Percentiles rank a stretch among this genome's conserved stretches.
These are phyloP conservation scores for Gobius niger DNA, from an alignment of 2,113 vertebrate genomes.

Conservation along the genomic window DNA sequence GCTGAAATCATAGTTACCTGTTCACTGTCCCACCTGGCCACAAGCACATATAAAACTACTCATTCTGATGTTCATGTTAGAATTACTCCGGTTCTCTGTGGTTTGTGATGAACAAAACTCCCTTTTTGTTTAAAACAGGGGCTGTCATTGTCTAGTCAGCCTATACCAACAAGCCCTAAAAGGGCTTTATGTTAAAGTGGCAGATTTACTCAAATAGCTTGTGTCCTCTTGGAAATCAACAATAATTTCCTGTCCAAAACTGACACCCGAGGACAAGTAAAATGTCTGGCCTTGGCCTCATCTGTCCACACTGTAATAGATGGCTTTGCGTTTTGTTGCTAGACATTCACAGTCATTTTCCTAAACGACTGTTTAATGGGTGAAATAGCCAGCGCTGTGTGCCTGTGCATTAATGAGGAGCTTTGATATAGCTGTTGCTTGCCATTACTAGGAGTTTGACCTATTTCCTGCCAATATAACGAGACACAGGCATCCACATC, in stretches of 20 bases:
- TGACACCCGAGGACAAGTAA: constrained; percentile 6
- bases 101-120: background rate
- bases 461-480: constrained; percentile 40
- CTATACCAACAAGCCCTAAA: constrained; percentile 11
- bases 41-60: background rate
- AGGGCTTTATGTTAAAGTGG: background rate
- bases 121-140: background rate
- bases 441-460: constrained; percentile 38
- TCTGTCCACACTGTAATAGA: constrained; percentile 7
- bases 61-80: background rate
- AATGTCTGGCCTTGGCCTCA: constrained; percentile 2
- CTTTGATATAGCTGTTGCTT: constrained; percentile 36
- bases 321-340: constrained; percentile 29
- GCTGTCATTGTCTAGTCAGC: background rate
- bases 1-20: background rate
- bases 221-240: background rate
- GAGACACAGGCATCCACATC: constrained; percentile 32
- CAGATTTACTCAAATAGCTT: background rate
- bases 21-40: background rate
- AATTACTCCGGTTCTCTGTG: background rate
- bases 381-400: constrained; percentile 39
- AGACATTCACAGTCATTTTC: constrained; percentile 40
- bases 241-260: constrained; percentile 7
- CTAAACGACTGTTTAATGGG: constrained; percentile 41
- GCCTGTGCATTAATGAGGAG: constrained; percentile 57